These are phyloP conservation scores for Stenoptilia bipunctidactyla DNA, from an alignment of 2,888 invertebrate species.

Conservation along the genomic window DNA sequence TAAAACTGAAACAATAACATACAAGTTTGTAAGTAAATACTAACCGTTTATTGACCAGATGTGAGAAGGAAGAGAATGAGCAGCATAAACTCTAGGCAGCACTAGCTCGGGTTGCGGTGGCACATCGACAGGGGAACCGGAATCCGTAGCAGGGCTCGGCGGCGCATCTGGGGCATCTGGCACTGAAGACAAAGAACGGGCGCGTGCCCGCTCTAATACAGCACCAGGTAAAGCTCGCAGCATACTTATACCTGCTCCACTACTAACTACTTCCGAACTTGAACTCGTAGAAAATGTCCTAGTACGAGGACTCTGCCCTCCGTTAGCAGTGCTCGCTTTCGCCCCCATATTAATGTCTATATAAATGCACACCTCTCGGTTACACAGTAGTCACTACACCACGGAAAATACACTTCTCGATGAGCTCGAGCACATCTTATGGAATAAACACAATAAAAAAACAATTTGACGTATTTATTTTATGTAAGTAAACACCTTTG, in stretches of 20 bases:
- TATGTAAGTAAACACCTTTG: constrained; percentile 66
- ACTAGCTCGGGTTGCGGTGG: constrained; percentile 31
- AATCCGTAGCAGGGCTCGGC: constrained; percentile 77
- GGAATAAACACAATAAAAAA: constrained; percentile 19
- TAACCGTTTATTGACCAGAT: constrained; percentile 93
- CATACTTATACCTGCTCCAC: constrained; percentile 75
- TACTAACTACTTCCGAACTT: constrained; percentile 74
- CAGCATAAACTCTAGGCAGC: constrained; percentile 80
- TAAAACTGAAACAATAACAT: no score
- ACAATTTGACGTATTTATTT: constrained; percentile 1
- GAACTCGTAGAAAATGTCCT: constrained; percentile 84
- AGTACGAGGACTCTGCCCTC: constrained; percentile 80
- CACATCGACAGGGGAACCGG: constrained; percentile 77
- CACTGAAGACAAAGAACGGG: constrained; percentile 85
- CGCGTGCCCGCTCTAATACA: constrained; percentile 84
- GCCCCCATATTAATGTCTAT: constrained; percentile 77
- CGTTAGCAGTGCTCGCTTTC: constrained; percentile 85
- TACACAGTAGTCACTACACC: constrained; percentile 49
- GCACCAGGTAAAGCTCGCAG: constrained; percentile 80
- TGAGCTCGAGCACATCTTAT: constrained; percentile 65
- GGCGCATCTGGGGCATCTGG: constrained; percentile 79
- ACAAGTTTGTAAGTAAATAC: constrained; percentile 25
- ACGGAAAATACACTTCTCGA: constrained; percentile 48
- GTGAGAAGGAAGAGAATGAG: constrained; percentile 91
- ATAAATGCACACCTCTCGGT: constrained; percentile 12